Base-by-base conservation (phyloP, 1,140 invertebrate species). In the Sitophilus oryzae region DNA sequence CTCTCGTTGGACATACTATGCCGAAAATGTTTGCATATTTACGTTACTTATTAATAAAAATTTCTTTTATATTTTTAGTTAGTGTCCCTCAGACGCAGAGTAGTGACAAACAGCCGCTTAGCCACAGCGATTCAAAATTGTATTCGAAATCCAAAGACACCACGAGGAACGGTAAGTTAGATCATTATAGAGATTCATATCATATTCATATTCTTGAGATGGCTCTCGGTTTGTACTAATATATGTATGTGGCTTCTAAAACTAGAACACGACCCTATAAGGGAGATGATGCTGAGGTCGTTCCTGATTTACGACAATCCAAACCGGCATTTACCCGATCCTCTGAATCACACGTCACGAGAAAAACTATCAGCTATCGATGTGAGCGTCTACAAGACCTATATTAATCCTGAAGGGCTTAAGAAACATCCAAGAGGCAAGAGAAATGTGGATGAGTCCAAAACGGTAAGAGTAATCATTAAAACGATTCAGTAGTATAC, bases 331-430 rank as follows among this genome's bases (percentile, higher is more conserved):
- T 50, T 52, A 19, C 59, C 54, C 4, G 59, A 37, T 1, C 11
- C 3, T 15, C 34, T 60, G 34, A 49, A 53, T 30, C 11, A 20
- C 9, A 16, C 44, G 22, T 49, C 50, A 8, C 9, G 20, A 9
- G 57, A 56, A 15, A 55, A 50, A 36, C n/a, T 57, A 23, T 52
- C 37, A 14, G 20, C 35, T 10, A 47, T 61, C 8, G 56, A 61
- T 30, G 19, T 41, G n/a, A 6, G 41, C 2, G 52, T 61, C 23
- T 61, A 61, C 40, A 58, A 51, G 15, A 61, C 56, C 21, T 61
- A 47, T 15, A 59, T 61, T 15, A 56, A 58, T 46, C 59, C 59
- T 9, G 41, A 58, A 14, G 52, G 52, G n/a, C n/a, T n/a, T n/a
- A n/a, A n/a, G n/a, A n/a, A n/a, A n/a, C n/a, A n/a, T n/a, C n/a